Percentiles rank a stretch among this genome's conserved stretches.
phyloP scores from a whole-genome alignment of 2,113 vertebrate genomes.

The Pomatorhinus ruficollis region DNA sequence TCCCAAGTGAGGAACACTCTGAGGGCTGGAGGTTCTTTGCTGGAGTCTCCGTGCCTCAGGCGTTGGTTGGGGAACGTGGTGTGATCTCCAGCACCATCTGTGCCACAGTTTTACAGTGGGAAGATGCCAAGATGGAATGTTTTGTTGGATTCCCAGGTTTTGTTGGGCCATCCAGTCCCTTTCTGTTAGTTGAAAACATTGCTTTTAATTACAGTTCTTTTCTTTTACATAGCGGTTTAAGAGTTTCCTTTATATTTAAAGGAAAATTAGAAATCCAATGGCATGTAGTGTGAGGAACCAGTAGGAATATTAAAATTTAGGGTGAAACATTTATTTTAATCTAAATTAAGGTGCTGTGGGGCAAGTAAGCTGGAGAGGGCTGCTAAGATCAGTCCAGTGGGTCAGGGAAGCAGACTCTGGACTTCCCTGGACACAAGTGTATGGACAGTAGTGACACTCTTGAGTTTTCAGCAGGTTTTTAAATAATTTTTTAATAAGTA shows the following conservation, averaged over 20 bases:
- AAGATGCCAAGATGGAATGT: not conserved
- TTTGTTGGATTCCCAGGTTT: not conserved
- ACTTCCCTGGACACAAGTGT: not conserved
- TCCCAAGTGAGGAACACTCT: not conserved
- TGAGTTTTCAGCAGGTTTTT: not conserved
- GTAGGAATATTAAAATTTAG: not conserved
- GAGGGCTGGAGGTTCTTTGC: not conserved
- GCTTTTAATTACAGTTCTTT: not conserved
- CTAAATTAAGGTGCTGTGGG: not conserved
- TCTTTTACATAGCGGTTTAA: not conserved
- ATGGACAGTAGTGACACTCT: not conserved
- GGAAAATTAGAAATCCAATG: not conserved
- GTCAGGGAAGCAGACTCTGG: not conserved
- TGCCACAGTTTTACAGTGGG: not conserved
- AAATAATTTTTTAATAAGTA: not conserved
- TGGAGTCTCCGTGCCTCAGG: not conserved
- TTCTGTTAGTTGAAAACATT: not conserved
- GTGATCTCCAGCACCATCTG: not conserved
- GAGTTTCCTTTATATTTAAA: not conserved
- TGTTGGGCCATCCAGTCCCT: not conserved
- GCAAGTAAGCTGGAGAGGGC: not conserved
- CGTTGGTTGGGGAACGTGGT: rapidly evolving
- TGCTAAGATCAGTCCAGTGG: not conserved
- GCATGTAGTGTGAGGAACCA: rapidly evolving
- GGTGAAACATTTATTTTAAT: not conserved